Percentiles rank a stretch among this genome's conserved stretches.
phyloP scores from a whole-genome alignment of 2,797 vertebrate genomes.

The Otus scops region DNA sequence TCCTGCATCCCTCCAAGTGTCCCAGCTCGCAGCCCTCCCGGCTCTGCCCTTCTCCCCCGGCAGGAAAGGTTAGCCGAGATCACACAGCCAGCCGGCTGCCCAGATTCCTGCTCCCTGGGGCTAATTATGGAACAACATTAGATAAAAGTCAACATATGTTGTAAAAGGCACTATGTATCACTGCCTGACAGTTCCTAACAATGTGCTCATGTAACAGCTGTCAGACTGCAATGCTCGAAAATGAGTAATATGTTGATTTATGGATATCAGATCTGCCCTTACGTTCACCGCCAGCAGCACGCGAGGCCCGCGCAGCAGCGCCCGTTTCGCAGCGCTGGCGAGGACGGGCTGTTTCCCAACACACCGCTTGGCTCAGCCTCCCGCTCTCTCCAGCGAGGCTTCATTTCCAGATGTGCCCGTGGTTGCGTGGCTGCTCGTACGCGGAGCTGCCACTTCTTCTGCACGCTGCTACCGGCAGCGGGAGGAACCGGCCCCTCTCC shows the following conservation, averaged over 20 bases:
- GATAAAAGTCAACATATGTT: slow-evolving; percentile 86
- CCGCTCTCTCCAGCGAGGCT: not conserved
- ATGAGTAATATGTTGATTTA: slow-evolving; percentile 84
- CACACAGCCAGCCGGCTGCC: slow-evolving; percentile 74
- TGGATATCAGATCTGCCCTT: slow-evolving; percentile 78
- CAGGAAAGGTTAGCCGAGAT: slow-evolving; percentile 72
- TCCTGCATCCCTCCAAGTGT: not conserved
- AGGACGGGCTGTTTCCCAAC: not conserved
- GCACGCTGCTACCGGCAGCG: rapidly evolving
- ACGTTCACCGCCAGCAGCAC: not conserved
- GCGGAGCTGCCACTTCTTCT: not conserved
- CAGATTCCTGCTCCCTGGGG: slow-evolving; percentile 73
- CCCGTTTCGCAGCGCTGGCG: not conserved
- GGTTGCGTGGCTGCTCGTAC: rapidly evolving
- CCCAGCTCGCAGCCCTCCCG: not conserved
- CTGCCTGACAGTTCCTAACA: slow-evolving; percentile 82
- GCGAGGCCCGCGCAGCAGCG: not conserved
- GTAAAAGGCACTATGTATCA: slow-evolving; percentile 79
- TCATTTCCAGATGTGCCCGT: not conserved
- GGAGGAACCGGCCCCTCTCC: not conserved
- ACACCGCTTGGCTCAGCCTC: not conserved
- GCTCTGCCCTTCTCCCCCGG: slow-evolving; percentile 37
- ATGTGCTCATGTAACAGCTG: slow-evolving; percentile 83
- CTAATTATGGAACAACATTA: slow-evolving; percentile 81
- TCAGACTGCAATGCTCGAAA: slow-evolving; percentile 72